These are phyloP conservation scores for Solea senegalensis DNA, from an alignment of 2,113 vertebrate genomes.

Conservation along the genomic window DNA sequence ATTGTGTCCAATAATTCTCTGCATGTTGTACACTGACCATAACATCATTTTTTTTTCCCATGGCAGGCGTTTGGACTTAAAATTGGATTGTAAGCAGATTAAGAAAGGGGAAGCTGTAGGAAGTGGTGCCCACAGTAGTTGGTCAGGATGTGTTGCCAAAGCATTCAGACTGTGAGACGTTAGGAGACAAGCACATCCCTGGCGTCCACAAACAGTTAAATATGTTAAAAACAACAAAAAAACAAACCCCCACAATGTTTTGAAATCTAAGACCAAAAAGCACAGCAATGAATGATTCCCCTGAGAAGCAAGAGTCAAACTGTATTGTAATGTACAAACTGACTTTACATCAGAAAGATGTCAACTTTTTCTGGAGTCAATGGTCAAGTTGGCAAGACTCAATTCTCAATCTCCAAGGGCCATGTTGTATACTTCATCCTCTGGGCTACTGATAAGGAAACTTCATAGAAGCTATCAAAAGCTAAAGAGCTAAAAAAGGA, in stretches of 20 bases:
- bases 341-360: not conserved
- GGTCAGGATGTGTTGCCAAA: slow-evolving; percentile 24
- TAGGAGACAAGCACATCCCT: not conserved
- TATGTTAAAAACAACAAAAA: slow-evolving; percentile 11
- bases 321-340: not conserved
- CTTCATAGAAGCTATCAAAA: slow-evolving; percentile 32
- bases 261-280: not conserved
- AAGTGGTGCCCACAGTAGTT: slow-evolving; percentile 4
- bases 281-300: not conserved
- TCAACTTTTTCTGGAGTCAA: slow-evolving; percentile 16
- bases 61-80: slow-evolving; percentile 22
- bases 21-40: slow-evolving; percentile 11
- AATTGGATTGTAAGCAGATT: slow-evolving; percentile 24
- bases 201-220: slow-evolving; percentile 1
- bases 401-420: slow-evolving; percentile 5
- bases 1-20: slow-evolving; percentile 1
- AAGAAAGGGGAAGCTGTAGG: slow-evolving; percentile 11
- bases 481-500: slow-evolving; percentile 36
- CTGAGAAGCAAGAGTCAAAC: not conserved
- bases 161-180: slow-evolving; percentile 23
- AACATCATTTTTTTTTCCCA: not conserved
- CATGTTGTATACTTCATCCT: slow-evolving; percentile 10
- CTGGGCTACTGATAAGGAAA: slow-evolving; percentile 32
- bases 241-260: not conserved
- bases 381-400: slow-evolving; percentile 5